Conservation (phyloP, 2,113 vertebrate species). For the Leptosomus discolor region DNA sequence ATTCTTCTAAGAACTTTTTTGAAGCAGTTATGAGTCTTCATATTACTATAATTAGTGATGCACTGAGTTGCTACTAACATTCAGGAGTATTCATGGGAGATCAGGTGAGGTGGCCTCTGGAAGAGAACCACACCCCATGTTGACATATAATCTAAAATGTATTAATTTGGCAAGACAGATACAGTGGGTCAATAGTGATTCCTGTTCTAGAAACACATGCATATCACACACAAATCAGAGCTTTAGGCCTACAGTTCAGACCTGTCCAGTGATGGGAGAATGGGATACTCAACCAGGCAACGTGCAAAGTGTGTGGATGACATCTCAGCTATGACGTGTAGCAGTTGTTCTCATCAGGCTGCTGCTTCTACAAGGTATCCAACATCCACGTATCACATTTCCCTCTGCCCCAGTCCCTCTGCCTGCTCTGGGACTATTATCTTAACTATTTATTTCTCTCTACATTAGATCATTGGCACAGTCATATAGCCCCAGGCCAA, state of each 20-base stretch:
- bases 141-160: neutral
- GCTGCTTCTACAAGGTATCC: neutral
- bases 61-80: neutral
- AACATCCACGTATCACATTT: fast-evolving
- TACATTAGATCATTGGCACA: neutral
- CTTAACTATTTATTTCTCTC: neutral
- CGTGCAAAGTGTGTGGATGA: fast-evolving
- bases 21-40: neutral
- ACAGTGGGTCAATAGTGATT: fast-evolving
- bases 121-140: neutral
- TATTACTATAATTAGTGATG: neutral
- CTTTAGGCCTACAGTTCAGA: neutral
- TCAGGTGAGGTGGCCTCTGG: neutral
- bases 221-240: neutral
- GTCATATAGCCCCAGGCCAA: neutral
- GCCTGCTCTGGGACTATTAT: neutral
- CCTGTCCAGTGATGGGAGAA: neutral
- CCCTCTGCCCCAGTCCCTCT: neutral
- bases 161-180: neutral
- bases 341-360: neutral
- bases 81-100: neutral
- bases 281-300: fast-evolving
- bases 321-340: neutral
- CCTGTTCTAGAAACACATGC: fast-evolving
- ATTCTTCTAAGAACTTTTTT: neutral